Base-by-base conservation (phyloP, 2,797 vertebrate species). In the Chelon auratus region DNA sequence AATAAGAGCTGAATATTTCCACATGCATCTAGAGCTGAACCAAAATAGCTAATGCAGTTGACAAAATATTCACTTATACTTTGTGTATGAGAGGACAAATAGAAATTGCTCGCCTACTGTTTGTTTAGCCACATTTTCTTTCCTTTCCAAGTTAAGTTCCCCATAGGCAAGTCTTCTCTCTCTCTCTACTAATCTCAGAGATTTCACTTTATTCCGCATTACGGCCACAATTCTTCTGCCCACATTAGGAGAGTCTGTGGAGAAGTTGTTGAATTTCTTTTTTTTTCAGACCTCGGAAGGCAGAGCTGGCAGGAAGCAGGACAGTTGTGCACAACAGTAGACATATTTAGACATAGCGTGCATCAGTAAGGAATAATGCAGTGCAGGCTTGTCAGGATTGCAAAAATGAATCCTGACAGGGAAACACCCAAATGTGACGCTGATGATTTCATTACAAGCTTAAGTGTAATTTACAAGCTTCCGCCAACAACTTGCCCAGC, bases 331-430 rank as follows among this genome's bases (percentile, higher is more conserved):
- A n/a, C 56, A 57, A 54, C 57, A 72, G 55, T 3, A 36, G 26
- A 62, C 18, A 45, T 60, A 54, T 78, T 78, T 74, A 69, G 30
- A 80, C 36, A 17, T 37, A 68, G 48, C 76, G 68, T 68, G 57
- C 61, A 54, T 78, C 72, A 78, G 78, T 68, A 52, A 77, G 71
- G 51, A 76, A 62, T 66, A 72, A 81, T 39, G 60, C 33, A 62
- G 58, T 10, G 58, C 52, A 10, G 58, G 70, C 62, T 81, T 52
- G 40, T 80, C 65, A 56, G 13, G 61, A 22, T 33, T 72, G 75
- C 69, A 77, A 78, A 33, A 84, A 84, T 79, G 78, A 83, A 72
- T 66, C 75, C 83, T 77, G 78, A 82, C 62, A 51, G 66, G 60
- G 43, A 69, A 75, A 73, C 79, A 54, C 48, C 70, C 68, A 68